These are phyloP conservation scores for Eueides isabella DNA, from an alignment of 1,140 invertebrate species.

Conservation along the genomic window DNA sequence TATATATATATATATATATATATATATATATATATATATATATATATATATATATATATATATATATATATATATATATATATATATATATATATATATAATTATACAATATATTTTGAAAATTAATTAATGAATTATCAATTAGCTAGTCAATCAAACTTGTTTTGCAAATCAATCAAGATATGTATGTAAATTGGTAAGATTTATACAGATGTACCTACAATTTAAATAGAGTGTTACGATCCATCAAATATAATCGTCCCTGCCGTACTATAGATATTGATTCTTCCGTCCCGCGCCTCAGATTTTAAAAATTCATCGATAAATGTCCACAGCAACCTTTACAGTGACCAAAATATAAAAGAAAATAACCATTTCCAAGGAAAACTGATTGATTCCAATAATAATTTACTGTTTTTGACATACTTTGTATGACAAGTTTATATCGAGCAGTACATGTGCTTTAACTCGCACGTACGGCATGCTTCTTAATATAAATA, in stretches of 20 bases:
- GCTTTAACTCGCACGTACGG: background rate
- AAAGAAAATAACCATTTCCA: background rate
- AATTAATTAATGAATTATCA: background rate
- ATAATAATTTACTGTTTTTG: background rate
- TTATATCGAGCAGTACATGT: conserved; percentile 7
- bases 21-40: background rate
- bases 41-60: background rate
- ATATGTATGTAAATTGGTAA: conserved; percentile 11
- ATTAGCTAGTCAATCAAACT: background rate
- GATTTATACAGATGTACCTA: conserved; percentile 3
- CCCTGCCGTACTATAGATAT: conserved; percentile 69
- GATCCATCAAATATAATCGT: conserved; percentile 47
- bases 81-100: background rate
- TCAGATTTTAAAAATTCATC: conserved; percentile 77
- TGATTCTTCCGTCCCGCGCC: conserved; percentile 76
- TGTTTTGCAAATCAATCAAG: background rate
- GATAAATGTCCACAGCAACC: conserved; percentile 60
- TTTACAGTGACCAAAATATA: conserved; percentile 46
- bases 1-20: background rate
- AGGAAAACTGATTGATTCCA: background rate
- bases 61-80: background rate
- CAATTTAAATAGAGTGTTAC: conserved; percentile 17
- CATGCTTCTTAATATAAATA: background rate
- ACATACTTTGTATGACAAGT: background rate
- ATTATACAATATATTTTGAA: background rate